Conservation (phyloP, 1,140 invertebrate species). For the Aphelinus certus region DNA sequence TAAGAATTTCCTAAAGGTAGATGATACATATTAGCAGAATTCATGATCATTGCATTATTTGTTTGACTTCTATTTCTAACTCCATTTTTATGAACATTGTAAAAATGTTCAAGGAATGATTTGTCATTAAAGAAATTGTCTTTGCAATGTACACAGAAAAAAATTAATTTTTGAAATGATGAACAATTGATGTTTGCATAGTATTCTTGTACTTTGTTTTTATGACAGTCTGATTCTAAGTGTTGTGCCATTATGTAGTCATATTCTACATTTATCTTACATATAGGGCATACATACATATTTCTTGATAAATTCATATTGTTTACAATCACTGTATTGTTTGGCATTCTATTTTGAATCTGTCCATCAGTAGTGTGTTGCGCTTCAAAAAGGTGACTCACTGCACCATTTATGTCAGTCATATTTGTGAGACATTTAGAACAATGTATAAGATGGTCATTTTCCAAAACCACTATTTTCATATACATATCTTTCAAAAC, state of each 20-base stretch:
- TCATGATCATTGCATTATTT: constrained; percentile 10
- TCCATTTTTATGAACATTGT: constrained; percentile 10
- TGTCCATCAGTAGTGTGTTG: constrained; percentile 5
- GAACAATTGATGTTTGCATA: constrained; percentile 9
- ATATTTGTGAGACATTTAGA: constrained; percentile 25
- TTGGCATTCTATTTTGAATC: constrained; percentile 8
- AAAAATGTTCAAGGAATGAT: constrained; percentile 27
- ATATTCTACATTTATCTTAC: constrained; percentile 24
- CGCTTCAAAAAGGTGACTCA: constrained; percentile 22
- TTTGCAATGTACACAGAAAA: constrained; percentile 12
- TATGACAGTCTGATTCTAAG: constrained; percentile 29
- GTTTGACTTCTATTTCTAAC: constrained; percentile 11
- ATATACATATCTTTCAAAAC: constrained; percentile 34
- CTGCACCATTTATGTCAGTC: constrained; percentile 20
- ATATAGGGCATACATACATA: constrained; percentile 23
- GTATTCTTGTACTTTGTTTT: constrained; percentile 9
- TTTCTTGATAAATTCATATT: neutral
- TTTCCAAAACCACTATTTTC: constrained; percentile 15
- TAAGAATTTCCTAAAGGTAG: too few relatives aligned
- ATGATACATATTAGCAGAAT: neutral
- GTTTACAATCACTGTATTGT: neutral
- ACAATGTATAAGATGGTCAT: constrained; percentile 29
- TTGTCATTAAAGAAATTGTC: constrained; percentile 30
- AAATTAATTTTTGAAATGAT: constrained; percentile 26
- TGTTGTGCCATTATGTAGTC: constrained; percentile 28